Base-by-base conservation (phyloP, 2,797 vertebrate genomes). In the Acrocephalus scirpaceus region DNA sequence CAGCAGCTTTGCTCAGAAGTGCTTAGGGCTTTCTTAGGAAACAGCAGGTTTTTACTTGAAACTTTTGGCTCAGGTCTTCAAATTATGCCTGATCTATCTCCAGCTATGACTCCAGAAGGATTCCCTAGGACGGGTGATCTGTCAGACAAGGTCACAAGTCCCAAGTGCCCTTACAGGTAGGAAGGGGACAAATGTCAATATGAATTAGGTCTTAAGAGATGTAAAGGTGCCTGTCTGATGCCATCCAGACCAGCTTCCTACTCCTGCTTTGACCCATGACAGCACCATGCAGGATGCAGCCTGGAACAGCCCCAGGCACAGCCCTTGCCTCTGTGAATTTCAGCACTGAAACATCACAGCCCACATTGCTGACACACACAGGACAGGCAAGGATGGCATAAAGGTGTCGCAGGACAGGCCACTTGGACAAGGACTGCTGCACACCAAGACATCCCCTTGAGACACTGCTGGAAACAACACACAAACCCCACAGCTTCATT, bases 321-420 rank as follows among this genome's bases (percentile, higher is more conserved):
- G 8, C 25, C 32, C 42, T 50, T 18, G 23, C 13, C 40, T 20
- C 58, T 26, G 8, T 32, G 30, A 36, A 32, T 9, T 13, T 34
- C 2, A 0, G 14, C 61, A 47, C 19, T 16, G 26, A 14, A 15
- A 7, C 2, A 1, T 9, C 71, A 62, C 34, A 48, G 32, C 23
- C 9, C 51, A 30, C 1, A 0, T 0, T 17, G 27, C 7, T 58
- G 78, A 19, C 60, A 70, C 32, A 62, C 45, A 78, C 60, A 40
- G 36, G 36, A 25, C 0, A 2, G 51, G 47, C 62, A 51, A 61
- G 44, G 34, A 27, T 0, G 2, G 36, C 65, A 42, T 5, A 45
- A 50, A 72, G 26, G 13, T 15, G 36, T 54, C 30, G 12, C 58
- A 72, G 50, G 13, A 66, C 25, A 50, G 53, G 34, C 27, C 53